Conservation (phyloP, 2,797 vertebrate species). For the Otus scops region DNA sequence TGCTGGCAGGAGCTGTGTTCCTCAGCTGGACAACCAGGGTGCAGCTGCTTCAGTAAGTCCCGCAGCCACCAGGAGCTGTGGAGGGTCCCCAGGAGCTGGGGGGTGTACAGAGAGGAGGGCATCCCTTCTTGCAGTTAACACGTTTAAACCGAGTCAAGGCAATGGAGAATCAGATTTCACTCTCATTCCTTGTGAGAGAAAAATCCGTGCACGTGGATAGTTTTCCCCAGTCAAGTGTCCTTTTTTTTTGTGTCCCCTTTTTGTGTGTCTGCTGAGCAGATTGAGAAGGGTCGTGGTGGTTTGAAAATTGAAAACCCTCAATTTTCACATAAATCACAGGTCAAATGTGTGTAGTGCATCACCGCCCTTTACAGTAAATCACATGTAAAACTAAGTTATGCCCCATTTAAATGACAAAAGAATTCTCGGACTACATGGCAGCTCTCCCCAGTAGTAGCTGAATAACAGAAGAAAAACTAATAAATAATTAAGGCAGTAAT, state of each 20-base stretch:
- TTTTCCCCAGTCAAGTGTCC: background rate
- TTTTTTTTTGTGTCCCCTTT: background rate
- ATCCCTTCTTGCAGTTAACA: background rate
- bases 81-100: background rate
- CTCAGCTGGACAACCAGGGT: background rate
- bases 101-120: background rate
- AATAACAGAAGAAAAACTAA: slow-evolving; percentile 9
- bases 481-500: slow-evolving; percentile 45
- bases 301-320: background rate
- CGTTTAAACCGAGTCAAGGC: background rate
- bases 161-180: background rate
- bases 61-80: background rate
- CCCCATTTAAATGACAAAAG: slow-evolving; percentile 8
- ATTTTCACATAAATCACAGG: background rate
- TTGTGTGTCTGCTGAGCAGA: background rate
- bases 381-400: background rate
- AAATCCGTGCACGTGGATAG: background rate
- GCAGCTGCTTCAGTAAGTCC: background rate
- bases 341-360: background rate
- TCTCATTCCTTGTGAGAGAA: background rate
- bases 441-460: background rate
- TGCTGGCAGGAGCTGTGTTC: background rate
- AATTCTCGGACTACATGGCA: background rate
- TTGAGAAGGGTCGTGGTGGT: background rate
- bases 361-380: background rate